A percentile compares a stretch with the other conserved stretches of the same genome.
phyloP scores from a whole-genome alignment of 2,888 invertebrate species.

The Leuctra nigra region DNA sequence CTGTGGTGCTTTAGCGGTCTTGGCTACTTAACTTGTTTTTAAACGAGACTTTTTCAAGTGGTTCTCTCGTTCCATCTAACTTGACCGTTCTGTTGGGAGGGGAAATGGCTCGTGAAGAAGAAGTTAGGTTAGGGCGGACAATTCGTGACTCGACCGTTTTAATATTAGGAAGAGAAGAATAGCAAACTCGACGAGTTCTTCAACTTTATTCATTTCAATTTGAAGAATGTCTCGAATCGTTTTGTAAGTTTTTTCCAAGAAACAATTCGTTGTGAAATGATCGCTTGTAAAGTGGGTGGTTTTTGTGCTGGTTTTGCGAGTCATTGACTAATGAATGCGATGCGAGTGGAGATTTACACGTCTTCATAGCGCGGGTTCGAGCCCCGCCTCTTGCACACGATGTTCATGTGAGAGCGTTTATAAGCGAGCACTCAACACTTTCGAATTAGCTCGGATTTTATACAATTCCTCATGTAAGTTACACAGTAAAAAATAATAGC shows the following conservation, averaged over 20 bases:
- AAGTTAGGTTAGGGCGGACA: not conserved
- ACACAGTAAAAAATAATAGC: no score
- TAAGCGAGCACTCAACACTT: no score
- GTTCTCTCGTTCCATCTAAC: conserved; percentile 5
- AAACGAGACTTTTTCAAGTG: conserved; percentile 5
- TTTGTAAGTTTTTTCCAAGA: not conserved
- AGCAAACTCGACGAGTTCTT: not conserved
- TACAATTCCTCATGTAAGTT: no score
- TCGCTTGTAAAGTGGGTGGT: not conserved
- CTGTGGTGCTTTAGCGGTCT: not conserved
- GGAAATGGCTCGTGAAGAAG: not conserved
- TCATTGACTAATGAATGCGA: not conserved
- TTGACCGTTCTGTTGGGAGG: not conserved
- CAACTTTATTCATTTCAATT: not conserved
- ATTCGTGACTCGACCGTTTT: not conserved
- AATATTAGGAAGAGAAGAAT: not conserved
- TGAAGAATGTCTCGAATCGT: not conserved
- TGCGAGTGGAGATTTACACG: no score
- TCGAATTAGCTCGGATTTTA: no score
- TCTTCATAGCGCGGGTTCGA: no score
- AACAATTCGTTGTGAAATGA: not conserved
- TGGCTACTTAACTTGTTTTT: conserved; percentile 7
- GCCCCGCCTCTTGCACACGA: no score
- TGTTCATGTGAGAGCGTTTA: no score
- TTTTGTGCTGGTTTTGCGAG: not conserved